Percentiles rank a stretch among this genome's conserved stretches.
Conservation (phyloP, 2,888 invertebrate genomes). For the Trissolcus brochymenae region DNA sequence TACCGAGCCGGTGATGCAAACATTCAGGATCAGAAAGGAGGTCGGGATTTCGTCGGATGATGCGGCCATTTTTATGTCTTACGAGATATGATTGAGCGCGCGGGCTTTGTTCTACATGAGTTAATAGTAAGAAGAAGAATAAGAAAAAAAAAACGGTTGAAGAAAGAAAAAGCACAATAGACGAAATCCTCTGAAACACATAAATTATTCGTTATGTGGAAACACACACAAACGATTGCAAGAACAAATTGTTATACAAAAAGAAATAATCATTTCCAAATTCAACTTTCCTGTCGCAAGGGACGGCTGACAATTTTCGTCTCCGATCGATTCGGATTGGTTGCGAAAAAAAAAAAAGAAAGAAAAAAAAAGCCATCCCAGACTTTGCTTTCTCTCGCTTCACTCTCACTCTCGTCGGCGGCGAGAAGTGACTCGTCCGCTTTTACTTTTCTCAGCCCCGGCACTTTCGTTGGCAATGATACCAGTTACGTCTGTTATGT, state of each 20-base stretch:
- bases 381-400: conserved; percentile 29
- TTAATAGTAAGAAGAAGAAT: background rate
- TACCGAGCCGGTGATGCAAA: conserved; percentile 29
- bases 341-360: conserved; percentile 4
- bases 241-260: background rate
- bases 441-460: conserved; percentile 70
- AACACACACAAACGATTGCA: background rate
- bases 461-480: conserved; percentile 75
- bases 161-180: conserved; percentile 1
- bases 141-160: background rate
- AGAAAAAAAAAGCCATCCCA: background rate
- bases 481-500: conserved; percentile 75
- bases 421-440: conserved; percentile 70
- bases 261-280: background rate
- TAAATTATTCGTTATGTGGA: background rate
- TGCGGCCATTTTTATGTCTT: conserved; percentile 43
- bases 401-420: conserved; percentile 50
- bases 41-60: conserved; percentile 47
- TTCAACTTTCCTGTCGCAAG: background rate
- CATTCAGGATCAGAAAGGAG: conserved; percentile 27
- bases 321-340: background rate
- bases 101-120: conserved; percentile 8
- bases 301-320: background rate
- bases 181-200: background rate
- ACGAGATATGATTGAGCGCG: conserved; percentile 23